Conservation (phyloP, 2,797 vertebrate genomes). For the Bovichtus variegatus region DNA sequence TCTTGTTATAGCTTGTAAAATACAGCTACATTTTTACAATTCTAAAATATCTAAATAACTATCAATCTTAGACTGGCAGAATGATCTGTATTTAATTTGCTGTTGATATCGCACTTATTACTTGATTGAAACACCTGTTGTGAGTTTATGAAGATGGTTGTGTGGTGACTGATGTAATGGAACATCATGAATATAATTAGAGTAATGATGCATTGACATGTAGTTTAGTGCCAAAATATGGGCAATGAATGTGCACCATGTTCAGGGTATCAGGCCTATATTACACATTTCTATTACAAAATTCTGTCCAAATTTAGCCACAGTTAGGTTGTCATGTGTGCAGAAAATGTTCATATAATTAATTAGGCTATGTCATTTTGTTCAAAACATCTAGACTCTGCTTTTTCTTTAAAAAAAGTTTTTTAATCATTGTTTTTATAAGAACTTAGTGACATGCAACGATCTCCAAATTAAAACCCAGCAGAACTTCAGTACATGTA, state of each 20-base stretch:
- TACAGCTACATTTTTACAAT: neutral
- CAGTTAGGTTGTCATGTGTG: neutral
- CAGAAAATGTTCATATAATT: neutral
- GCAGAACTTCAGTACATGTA: neutral
- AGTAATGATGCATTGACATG: constrained; percentile 63
- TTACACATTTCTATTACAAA: neutral
- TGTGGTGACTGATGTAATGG: constrained; percentile 66
- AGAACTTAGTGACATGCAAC: neutral
- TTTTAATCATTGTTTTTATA: neutral
- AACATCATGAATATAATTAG: constrained; percentile 71
- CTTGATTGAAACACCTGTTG: constrained; percentile 66
- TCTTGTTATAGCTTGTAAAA: too few species aligned
- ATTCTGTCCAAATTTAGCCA: neutral
- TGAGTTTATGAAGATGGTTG: constrained; percentile 30
- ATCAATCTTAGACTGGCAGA: neutral
- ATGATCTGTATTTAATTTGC: constrained; percentile 28
- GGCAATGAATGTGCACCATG: constrained; percentile 15
- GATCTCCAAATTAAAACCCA: neutral
- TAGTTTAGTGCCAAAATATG: constrained; percentile 46
- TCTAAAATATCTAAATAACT: neutral
- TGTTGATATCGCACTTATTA: constrained; percentile 20
- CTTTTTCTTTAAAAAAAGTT: neutral
- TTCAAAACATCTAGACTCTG: neutral
- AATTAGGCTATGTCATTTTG: neutral
- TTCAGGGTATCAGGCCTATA: constrained; percentile 11